These are phyloP conservation scores for Musca domestica DNA, from an alignment of 1,140 invertebrate species.

Conservation along the genomic window DNA sequence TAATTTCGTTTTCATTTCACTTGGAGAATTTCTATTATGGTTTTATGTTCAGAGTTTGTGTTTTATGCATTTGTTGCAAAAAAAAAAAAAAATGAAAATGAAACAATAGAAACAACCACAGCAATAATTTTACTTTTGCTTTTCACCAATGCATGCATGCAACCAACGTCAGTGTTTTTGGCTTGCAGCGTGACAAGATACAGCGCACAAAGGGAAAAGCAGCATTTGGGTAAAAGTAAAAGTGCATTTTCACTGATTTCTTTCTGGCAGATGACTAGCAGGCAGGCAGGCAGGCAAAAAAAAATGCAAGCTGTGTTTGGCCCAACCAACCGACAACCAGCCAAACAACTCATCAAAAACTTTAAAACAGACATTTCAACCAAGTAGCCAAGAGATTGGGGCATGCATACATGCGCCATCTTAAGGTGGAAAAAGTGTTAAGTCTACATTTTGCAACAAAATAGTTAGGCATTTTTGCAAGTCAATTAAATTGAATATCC, in stretches of 20 bases:
- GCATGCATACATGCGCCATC: no score
- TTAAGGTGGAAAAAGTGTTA: no score
- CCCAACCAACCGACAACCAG: slow-evolving; percentile 23
- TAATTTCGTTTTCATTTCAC: slow-evolving; percentile 21
- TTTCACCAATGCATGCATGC: slow-evolving; percentile 6
- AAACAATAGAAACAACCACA: background rate
- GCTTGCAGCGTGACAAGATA: slow-evolving; percentile 28
- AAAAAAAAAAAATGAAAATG: no score
- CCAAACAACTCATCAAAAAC: slow-evolving; percentile 17
- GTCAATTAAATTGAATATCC: no score
- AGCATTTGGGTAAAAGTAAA: slow-evolving; percentile 46
- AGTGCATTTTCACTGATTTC: slow-evolving; percentile 54
- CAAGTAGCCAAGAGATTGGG: no score
- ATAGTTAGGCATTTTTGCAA: no score
- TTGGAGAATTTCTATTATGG: slow-evolving; percentile 12
- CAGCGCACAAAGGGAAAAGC: slow-evolving; percentile 34
- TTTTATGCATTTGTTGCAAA: background rate
- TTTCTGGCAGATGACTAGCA: slow-evolving; percentile 20
- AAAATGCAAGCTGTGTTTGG: no score
- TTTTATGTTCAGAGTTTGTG: background rate
- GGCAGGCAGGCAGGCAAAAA: no score
- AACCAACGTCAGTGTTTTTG: slow-evolving; percentile 12
- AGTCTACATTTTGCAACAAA: no score
- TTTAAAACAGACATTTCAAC: no score
- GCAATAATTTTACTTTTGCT: slow-evolving; percentile 24